A percentile compares a stretch with the other conserved stretches of the same genome.
phyloP scores from a whole-genome alignment of 2,113 vertebrate genomes.

The Ciconia maguari region DNA sequence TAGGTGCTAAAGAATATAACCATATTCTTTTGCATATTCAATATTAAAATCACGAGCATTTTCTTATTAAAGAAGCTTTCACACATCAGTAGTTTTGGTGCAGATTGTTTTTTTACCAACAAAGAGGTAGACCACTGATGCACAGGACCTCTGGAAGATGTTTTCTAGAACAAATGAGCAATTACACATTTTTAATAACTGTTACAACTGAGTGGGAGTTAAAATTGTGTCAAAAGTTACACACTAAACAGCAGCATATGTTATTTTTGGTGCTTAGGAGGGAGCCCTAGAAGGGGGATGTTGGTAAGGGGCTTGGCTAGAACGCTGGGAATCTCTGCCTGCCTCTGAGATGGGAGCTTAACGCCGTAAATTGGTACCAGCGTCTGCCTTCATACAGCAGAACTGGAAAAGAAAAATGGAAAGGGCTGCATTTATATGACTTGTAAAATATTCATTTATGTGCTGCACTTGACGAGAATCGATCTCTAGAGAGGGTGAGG shows the following conservation, averaged over 20 bases:
- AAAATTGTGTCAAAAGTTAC: neutral
- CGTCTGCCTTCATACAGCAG: neutral
- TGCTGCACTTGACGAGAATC: conserved; percentile 2
- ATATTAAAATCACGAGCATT: neutral
- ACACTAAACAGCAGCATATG: neutral
- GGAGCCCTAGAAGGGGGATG: neutral
- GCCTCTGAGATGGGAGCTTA: neutral
- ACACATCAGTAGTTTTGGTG: neutral
- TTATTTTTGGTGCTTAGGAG: neutral
- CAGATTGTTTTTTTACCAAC: neutral
- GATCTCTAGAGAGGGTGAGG: conserved; percentile 24
- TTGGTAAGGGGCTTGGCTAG: neutral
- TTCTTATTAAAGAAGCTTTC: neutral
- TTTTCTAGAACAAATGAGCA: neutral
- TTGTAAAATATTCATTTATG: conserved; percentile 58
- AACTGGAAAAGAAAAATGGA: neutral
- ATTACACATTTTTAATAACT: neutral
- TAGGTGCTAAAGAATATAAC: neutral
- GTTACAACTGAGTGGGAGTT: neutral
- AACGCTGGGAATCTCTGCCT: rapidly evolving
- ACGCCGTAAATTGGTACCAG: rapidly evolving
- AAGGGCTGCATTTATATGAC: conserved; percentile 15
- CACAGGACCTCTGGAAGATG: neutral
- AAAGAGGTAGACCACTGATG: neutral
- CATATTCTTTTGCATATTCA: no score